A percentile compares a stretch with the other conserved stretches of the same genome.
phyloP scores from a whole-genome alignment of 2,797 vertebrate genomes.

The Myripristis murdjan region DNA sequence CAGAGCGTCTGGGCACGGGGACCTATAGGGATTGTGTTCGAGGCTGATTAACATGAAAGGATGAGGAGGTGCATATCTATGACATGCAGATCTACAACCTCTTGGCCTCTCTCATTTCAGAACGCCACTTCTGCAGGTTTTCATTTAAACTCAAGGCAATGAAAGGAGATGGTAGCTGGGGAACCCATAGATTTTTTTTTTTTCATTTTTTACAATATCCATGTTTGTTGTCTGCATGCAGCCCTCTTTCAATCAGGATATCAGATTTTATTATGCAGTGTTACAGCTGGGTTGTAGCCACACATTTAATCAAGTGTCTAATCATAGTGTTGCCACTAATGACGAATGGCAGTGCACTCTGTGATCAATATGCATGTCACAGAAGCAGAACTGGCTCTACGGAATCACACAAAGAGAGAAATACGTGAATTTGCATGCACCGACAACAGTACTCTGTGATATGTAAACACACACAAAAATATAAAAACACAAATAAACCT shows the following conservation, averaged over 20 bases:
- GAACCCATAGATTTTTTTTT: slow-evolving; percentile 16
- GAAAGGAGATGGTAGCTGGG: slow-evolving; percentile 12
- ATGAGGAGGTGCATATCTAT: slow-evolving; percentile 41
- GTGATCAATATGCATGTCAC: slow-evolving; percentile 58
- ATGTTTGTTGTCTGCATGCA: slow-evolving; percentile 26
- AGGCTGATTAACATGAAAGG: slow-evolving; percentile 39
- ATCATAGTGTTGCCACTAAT: slow-evolving; percentile 52
- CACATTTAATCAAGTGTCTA: slow-evolving; percentile 68
- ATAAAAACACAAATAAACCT: slow-evolving; percentile 62
- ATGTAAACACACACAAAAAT: slow-evolving; percentile 70
- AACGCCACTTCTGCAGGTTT: neutral
- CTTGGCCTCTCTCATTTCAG: slow-evolving; percentile 19
- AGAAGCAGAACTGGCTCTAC: slow-evolving; percentile 21
- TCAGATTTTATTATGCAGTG: slow-evolving; percentile 71
- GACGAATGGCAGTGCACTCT: slow-evolving; percentile 54
- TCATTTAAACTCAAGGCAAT: slow-evolving; percentile 11
- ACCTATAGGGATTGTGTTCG: slow-evolving; percentile 19
- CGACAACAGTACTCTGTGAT: slow-evolving; percentile 8
- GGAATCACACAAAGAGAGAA: neutral
- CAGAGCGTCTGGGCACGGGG: slow-evolving; percentile 14
- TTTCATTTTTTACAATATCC: slow-evolving; percentile 15
- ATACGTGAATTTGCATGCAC: neutral
- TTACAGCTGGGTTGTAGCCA: slow-evolving; percentile 29
- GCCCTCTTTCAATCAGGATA: slow-evolving; percentile 43
- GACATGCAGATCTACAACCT: slow-evolving; percentile 15